Base-by-base conservation (phyloP, 1,140 invertebrate species). In the Protaetia brevitarsis region DNA sequence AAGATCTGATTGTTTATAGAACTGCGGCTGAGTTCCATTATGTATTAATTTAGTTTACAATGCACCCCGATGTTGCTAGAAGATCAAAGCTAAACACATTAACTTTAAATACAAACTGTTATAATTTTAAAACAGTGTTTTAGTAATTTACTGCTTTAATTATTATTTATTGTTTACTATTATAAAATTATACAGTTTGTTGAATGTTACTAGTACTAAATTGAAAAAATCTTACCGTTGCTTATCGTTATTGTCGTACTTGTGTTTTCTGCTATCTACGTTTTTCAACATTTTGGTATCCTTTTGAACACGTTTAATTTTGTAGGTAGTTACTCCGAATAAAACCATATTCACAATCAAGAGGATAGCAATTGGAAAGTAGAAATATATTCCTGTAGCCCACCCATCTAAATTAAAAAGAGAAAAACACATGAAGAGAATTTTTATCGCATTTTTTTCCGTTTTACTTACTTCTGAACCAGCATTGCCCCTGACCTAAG, bases 291-390 rank as follows among this genome's bases (percentile, higher is more conserved):
- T 83, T 2, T 81, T 80, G 8, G 86, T 86, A 66, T 88, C 84
- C 23, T 80, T 81, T 71, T 85, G 84, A 8, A 87, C 83, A 30
- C 79, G 71, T 2, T 82, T 75, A 63, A 93, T 91, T 73, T 88
- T 88, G 8, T 86, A 68, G 0, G 90, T 86, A 0, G 91, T 93
- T 57, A 88, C 80, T 2, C 86, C 76, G 74, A 93, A 94, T 59
- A 94, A 82, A 1, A 83, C 73, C 3, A 88, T 82, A 73, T 94
- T 94, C 67, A 83, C 83, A 0, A 88, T 65, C 8, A 93, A 84
- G 6, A 93, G 81, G 1, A 87, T 69, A 13, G 86, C 82, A 41
- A 92, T 88, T 0, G 91, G 90, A 0, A 81, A 83, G 73, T 89
- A 91, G 79, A 93, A 92, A 73, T 93, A 94, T 7, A 88, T 70